These are phyloP conservation scores for Gopherus flavomarginatus DNA, from an alignment of 2,113 vertebrate species.

Conservation along the genomic window DNA sequence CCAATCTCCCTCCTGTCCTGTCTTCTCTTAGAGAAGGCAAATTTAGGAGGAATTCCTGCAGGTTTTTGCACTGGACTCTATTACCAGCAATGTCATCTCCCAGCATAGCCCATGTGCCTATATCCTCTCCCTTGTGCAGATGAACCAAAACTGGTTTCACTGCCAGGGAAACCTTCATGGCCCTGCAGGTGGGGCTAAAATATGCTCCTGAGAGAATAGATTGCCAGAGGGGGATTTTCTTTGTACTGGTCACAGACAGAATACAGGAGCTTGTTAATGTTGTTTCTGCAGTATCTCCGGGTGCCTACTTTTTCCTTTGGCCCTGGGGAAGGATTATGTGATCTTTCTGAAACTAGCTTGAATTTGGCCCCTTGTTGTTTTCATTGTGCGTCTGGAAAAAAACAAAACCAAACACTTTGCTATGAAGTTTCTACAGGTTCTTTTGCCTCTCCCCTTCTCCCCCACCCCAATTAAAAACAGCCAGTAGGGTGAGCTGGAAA, in stretches of 20 bases:
- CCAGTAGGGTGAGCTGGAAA: not conserved
- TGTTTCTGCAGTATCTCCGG: not conserved
- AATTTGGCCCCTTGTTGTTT: not conserved
- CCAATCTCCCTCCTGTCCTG: not conserved
- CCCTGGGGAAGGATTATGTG: not conserved
- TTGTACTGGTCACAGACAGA: not conserved
- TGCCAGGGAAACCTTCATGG: not conserved
- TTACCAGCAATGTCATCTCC: not conserved
- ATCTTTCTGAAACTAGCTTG: not conserved
- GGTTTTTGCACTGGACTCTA: not conserved
- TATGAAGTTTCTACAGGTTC: fast-evolving
- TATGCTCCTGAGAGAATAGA: not conserved
- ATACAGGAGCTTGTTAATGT: not conserved
- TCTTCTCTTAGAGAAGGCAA: fast-evolving
- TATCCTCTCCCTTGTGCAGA: not conserved
- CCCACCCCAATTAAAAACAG: not conserved
- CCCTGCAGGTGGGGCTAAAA: not conserved
- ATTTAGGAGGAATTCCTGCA: not conserved
- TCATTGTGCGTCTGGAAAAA: not conserved
- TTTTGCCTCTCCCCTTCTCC: not conserved
- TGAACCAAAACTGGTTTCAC: not conserved
- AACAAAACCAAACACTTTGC: not conserved
- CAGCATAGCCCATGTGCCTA: not conserved
- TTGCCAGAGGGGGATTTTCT: not conserved
- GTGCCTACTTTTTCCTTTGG: not conserved